Evolutionary conservation across 2,797 vertebrate species (phyloP).

Genomic region (Hydrophis major): DNA sequence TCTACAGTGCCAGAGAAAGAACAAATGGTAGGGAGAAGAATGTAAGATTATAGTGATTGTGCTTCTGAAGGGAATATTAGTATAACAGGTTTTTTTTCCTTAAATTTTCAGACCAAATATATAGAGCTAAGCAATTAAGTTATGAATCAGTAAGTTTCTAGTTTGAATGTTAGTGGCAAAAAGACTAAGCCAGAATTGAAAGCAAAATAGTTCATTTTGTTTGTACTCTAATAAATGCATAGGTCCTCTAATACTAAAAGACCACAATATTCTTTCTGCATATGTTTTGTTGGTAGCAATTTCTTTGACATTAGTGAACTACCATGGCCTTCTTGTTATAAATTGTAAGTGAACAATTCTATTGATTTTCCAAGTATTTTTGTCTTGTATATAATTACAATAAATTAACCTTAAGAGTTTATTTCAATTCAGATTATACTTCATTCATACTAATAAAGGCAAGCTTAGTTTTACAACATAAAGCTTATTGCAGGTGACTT

Average conservation of each 20-base stretch:
- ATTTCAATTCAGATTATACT: slow-evolving; percentile 46
- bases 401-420: slow-evolving; percentile 6
- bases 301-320: neutral
- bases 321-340: neutral
- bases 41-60: neutral
- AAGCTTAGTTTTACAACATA: slow-evolving; percentile 57
- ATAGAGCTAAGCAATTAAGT: neutral
- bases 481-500: slow-evolving; percentile 46
- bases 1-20: neutral
- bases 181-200: neutral
- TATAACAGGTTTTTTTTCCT: neutral
- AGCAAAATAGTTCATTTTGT: neutral
- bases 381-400: neutral
- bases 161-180: neutral
- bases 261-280: neutral
- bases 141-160: neutral
- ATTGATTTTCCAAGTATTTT: neutral
- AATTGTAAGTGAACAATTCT: neutral
- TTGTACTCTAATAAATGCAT: neutral
- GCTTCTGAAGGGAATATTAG: neutral
- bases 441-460: slow-evolving; percentile 56
- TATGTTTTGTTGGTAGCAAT: neutral
- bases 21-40: neutral
- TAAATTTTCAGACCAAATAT: neutral
- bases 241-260: neutral